A percentile compares a stretch with the other conserved stretches of the same genome.
These are phyloP conservation scores for Philereme vetulata DNA, from an alignment of 2,888 invertebrate genomes.

Conservation along the genomic window DNA sequence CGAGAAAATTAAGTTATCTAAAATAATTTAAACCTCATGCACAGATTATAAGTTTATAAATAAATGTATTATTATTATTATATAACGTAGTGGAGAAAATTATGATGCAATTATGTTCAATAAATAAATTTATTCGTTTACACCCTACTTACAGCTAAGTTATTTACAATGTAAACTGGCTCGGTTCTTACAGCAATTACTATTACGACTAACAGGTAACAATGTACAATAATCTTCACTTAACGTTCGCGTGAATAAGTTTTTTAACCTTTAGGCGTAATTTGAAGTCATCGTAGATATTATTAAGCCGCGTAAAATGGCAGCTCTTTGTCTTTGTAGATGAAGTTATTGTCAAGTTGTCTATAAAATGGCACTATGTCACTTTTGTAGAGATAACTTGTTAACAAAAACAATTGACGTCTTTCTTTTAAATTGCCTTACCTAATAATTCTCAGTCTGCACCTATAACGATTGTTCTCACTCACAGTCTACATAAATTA, in stretches of 20 bases:
- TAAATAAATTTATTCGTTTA: slow-evolving; percentile 73
- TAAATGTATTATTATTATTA: no score
- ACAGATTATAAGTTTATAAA: no score
- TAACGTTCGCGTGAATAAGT: slow-evolving; percentile 22
- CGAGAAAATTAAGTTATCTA: no score
- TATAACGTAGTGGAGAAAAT: slow-evolving; percentile 35
- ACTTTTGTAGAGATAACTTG: no score
- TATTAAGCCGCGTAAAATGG: no score
- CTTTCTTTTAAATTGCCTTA: background rate
- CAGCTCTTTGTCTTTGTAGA: background rate
- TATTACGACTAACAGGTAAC: slow-evolving; percentile 63
- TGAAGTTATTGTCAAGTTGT: background rate
- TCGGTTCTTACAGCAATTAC: slow-evolving; percentile 49
- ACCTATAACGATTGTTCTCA: slow-evolving; percentile 15
- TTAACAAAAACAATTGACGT: background rate
- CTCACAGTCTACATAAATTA: slow-evolving; percentile 43
- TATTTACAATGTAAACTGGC: slow-evolving; percentile 63
- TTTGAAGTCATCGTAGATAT: background rate
- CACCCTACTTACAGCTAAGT: slow-evolving; percentile 47
- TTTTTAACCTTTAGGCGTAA: slow-evolving; percentile 1
- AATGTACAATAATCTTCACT: slow-evolving; percentile 37
- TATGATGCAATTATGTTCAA: slow-evolving; percentile 52
- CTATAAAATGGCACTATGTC: background rate
- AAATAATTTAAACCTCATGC: no score
- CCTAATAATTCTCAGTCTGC: slow-evolving; percentile 23